These are phyloP conservation scores for Columbina picui DNA, from an alignment of 2,113 vertebrate species.

Conservation along the genomic window DNA sequence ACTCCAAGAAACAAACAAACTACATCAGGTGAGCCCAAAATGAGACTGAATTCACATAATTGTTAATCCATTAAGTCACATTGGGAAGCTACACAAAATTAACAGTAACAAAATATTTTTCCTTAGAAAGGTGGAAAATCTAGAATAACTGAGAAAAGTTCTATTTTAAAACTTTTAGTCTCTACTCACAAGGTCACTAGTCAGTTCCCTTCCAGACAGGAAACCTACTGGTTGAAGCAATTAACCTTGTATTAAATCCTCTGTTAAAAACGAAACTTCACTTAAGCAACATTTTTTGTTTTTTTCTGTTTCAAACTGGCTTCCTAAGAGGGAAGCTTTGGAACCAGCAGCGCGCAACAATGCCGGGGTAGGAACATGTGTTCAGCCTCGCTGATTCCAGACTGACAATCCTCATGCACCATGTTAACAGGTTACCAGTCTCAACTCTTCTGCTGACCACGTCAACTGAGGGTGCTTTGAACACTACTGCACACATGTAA, in stretches of 20 bases:
- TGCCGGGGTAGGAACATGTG: accelerated
- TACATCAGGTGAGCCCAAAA: not conserved
- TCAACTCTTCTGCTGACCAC: not conserved
- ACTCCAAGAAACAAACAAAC: not conserved
- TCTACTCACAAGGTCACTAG: not conserved
- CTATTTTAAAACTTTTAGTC: not conserved
- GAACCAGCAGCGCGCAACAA: accelerated
- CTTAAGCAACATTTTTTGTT: accelerated
- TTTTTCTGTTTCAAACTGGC: not conserved
- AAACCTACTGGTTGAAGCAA: not conserved
- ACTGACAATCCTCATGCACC: not conserved
- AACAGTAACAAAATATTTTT: not conserved
- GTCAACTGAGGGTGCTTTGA: not conserved
- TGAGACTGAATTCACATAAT: not conserved
- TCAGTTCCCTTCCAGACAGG: not conserved
- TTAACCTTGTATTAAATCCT: not conserved
- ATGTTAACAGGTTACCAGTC: not conserved
- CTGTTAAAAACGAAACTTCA: not conserved
- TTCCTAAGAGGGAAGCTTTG: accelerated
- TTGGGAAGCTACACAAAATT: not conserved
- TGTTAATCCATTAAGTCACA: not conserved
- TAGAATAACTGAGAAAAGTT: not conserved
- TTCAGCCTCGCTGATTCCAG: accelerated
- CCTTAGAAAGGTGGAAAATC: not conserved
- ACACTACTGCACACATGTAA: not conserved